Evolutionary conservation across 2,113 vertebrate genomes (phyloP).

Genomic region (Rhynchomys soricoides): DNA sequence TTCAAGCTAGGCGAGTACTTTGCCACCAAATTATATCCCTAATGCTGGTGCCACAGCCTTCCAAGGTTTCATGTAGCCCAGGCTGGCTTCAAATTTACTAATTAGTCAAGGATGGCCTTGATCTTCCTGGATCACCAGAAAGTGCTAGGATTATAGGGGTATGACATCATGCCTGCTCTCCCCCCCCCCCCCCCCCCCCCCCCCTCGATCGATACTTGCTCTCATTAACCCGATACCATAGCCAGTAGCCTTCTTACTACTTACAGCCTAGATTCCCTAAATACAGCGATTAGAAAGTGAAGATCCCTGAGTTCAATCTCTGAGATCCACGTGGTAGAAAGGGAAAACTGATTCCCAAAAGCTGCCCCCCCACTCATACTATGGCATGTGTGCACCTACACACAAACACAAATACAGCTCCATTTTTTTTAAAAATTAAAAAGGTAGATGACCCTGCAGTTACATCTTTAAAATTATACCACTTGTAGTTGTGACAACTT

Average conservation of each 20-base stretch:
- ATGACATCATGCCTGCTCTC: background rate
- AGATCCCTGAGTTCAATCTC: background rate
- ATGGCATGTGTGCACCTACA: background rate
- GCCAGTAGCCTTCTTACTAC: background rate
- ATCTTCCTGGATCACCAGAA: background rate
- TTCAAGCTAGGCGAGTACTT: background rate
- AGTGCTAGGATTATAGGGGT: background rate
- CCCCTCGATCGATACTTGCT: too few relatives aligned
- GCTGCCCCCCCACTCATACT: background rate
- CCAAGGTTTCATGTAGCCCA: background rate
- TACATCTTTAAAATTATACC: background rate
- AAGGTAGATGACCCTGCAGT: background rate
- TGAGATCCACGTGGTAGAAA: background rate
- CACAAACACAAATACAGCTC: background rate
- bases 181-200: fast-evolving
- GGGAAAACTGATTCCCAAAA: background rate
- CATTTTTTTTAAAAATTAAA: background rate
- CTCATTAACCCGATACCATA: background rate
- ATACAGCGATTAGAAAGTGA: background rate
- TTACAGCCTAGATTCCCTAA: background rate
- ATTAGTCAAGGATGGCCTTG: background rate
- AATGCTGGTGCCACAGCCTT: background rate
- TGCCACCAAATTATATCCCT: background rate
- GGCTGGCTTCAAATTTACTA: background rate
- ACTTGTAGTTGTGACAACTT: background rate